Conservation (phyloP, 2,113 vertebrate genomes). For the Circaetus gallicus region DNA sequence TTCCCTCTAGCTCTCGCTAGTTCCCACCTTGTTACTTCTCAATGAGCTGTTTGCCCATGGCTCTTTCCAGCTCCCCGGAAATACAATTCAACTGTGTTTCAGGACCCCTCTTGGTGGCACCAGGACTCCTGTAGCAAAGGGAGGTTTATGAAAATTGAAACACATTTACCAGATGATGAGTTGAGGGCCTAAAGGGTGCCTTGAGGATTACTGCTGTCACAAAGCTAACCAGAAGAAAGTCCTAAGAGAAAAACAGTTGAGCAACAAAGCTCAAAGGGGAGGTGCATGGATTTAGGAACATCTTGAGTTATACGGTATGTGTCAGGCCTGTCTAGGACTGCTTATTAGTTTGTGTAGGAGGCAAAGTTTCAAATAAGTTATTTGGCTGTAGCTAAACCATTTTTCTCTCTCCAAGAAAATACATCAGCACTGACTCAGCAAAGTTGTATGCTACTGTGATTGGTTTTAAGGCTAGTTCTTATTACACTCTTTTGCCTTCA, state of each 20-base stretch:
- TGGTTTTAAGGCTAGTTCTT: neutral
- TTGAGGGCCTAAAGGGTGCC: neutral
- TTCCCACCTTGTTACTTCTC: neutral
- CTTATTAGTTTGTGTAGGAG: conserved; percentile 25
- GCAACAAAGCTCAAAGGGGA: neutral
- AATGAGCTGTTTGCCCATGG: neutral
- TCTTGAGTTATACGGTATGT: conserved; percentile 7
- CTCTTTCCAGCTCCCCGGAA: neutral
- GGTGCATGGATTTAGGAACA: neutral
- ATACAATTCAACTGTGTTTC: neutral
- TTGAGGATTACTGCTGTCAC: neutral
- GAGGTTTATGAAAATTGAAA: neutral
- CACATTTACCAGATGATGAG: neutral
- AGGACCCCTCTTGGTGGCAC: neutral
- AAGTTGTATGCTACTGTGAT: neutral
- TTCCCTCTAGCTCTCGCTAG: neutral
- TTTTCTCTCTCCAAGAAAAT: conserved; percentile 33
- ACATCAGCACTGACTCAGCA: conserved; percentile 22
- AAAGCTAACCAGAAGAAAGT: neutral
- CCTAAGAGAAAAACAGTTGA: neutral
- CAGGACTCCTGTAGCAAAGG: neutral
- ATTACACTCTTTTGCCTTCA: neutral
- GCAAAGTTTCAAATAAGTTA: neutral
- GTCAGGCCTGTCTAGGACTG: neutral
- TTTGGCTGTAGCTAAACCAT: neutral